Evolutionary conservation across 2,797 vertebrate genomes (phyloP).

Genomic region (Sus cebifrons): DNA sequence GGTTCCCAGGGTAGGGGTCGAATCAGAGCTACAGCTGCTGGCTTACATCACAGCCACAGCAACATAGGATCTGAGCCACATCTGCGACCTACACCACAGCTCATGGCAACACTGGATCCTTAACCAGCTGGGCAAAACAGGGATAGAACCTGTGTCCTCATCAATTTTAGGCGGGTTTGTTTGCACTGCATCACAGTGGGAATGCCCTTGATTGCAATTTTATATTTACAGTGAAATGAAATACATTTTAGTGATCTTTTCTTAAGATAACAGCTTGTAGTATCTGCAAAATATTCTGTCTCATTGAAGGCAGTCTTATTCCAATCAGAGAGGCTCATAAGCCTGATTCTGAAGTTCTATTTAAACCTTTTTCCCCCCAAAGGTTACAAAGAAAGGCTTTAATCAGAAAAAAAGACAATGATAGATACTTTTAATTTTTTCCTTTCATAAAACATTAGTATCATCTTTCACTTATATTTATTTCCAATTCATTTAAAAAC

Average conservation of each 20-base stretch:
- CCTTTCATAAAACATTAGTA: conserved; percentile 6
- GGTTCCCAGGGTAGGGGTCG: too few relatives aligned
- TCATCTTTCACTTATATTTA: conserved; percentile 46
- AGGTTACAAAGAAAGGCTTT: conserved; percentile 18
- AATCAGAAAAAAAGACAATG: background rate
- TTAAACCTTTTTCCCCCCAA: background rate
- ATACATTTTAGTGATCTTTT: conserved; percentile 20
- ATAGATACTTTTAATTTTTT: conserved; percentile 19
- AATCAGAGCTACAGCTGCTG: too few relatives aligned
- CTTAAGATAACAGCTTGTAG: conserved; percentile 31
- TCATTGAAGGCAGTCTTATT: conserved; percentile 27
- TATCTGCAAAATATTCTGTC: background rate
- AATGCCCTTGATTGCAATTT: conserved; percentile 33
- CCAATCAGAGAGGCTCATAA: background rate
- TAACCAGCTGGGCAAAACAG: too few relatives aligned
- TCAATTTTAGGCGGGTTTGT: too few relatives aligned
- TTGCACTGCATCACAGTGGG: too few relatives aligned
- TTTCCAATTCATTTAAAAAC: conserved; percentile 48
- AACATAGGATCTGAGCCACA: too few relatives aligned
- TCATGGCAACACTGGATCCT: too few relatives aligned
- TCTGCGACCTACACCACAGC: too few relatives aligned
- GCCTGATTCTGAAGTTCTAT: conserved; percentile 33
- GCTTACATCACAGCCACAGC: too few relatives aligned
- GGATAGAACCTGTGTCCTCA: too few relatives aligned
- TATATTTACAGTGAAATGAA: conserved; percentile 58